Base-by-base conservation (phyloP, 2,888 invertebrate species). In the Theristus sp. region DNA sequence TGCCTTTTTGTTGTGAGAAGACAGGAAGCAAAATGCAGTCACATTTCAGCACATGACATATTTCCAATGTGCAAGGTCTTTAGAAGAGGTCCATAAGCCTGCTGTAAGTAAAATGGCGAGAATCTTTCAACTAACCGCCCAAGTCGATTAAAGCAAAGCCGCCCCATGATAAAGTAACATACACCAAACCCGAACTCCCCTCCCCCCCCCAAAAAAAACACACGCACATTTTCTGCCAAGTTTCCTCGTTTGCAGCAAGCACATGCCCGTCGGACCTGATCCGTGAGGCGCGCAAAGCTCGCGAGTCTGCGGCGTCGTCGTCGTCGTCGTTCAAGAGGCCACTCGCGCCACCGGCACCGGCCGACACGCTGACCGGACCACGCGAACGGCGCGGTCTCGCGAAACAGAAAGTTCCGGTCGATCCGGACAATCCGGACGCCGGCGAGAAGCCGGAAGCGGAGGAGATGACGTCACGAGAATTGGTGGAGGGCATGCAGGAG, bases 401-500 rank as follows among this genome's bases (percentile, higher is more conserved):
- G 13, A 6, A 24, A 17, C n/a, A 24, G 13, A n/a, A 24, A n/a
- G n/a, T 24, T n/a, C 6, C 3, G n/a, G 52, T 24, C 52, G 52
- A 3, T 17, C 6, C n/a, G n/a, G n/a, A n/a, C 10, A 6, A 52
- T 17, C 52, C 52, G 20, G n/a, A 3, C 52, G 13, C 3, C 52
- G 10, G n/a, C n/a, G 3, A 24, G 6, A 17, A 52, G 52, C 52
- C 3, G 20, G n/a, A 6, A 6, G 6, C 13, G 38, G 20, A 20
- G 20, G 13, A n/a, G 20, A 61, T 67, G 30, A 67, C 68, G 57
- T 64, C 64, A 59, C 63, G 63, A 3, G 65, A 69, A 57, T 61
- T 72, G 56, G 66, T 66, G 1, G 65, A 66, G 46, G 67, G 68
- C 30, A 73, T 72, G 71, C 60, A 64, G 28, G 71, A 72, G 59